Percentiles rank a stretch among this genome's conserved stretches.
phyloP scores from a whole-genome alignment of 2,113 vertebrate species.

The Pedionomus torquatus region DNA sequence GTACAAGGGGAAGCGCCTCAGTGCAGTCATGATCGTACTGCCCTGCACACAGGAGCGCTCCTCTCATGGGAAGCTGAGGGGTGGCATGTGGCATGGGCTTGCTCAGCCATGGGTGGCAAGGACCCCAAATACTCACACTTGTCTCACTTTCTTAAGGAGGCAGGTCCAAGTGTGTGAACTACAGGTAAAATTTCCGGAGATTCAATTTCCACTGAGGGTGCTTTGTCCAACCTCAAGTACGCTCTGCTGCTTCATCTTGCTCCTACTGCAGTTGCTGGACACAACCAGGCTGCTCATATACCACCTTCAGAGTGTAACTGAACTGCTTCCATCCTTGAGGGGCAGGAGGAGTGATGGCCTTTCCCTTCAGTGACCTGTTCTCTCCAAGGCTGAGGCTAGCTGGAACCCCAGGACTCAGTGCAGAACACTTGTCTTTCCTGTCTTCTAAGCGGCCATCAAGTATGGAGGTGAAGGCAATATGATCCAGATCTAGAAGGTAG shows the following conservation, averaged over 20 bases:
- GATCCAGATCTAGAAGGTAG: background rate
- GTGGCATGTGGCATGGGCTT: fast-evolving
- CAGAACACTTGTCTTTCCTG: background rate
- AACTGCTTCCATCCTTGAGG: background rate
- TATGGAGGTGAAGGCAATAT: background rate
- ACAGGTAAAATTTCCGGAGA: background rate
- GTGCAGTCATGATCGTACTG: background rate
- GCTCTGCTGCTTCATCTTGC: background rate
- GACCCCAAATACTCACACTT: background rate
- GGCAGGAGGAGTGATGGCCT: background rate
- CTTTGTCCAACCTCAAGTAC: fast-evolving
- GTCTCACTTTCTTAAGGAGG: background rate
- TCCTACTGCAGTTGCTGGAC: background rate
- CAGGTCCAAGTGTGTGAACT: background rate
- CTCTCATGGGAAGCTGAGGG: too few species aligned
- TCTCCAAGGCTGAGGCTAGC: background rate
- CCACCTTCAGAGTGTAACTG: background rate
- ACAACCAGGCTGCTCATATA: background rate
- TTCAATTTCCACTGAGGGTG: fast-evolving
- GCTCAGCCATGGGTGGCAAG: background rate
- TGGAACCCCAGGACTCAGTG: fast-evolving
- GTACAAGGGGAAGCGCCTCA: background rate
- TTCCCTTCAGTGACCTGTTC: background rate
- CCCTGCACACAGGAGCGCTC: fast-evolving
- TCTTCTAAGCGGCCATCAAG: background rate